Evolutionary conservation across 2,797 vertebrate genomes (phyloP).

Genomic region (Enteromius paludinosus): DNA sequence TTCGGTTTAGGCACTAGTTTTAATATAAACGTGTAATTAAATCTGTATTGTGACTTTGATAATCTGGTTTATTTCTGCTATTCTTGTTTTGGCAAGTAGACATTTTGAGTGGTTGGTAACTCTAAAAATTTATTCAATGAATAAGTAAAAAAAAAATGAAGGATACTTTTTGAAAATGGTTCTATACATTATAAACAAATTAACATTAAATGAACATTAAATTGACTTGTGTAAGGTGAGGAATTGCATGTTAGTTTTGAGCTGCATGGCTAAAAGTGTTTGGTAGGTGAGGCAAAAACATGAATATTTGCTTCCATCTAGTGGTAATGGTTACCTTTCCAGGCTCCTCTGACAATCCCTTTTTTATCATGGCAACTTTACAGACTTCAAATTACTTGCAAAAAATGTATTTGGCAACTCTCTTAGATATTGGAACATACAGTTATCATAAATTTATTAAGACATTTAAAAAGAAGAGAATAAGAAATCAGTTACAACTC

Average conservation of each 20-base stretch:
- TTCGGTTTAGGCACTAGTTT: background rate
- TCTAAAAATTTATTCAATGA: background rate
- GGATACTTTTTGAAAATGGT: background rate
- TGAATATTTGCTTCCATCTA: conserved; percentile 16
- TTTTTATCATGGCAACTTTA: background rate
- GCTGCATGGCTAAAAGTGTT: background rate
- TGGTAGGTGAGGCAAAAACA: background rate
- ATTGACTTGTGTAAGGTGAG: background rate
- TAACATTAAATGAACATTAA: background rate
- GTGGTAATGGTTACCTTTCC: background rate
- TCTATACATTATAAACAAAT: background rate
- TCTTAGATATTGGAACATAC: background rate
- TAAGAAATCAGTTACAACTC: background rate
- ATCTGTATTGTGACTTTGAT: background rate
- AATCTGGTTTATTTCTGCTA: background rate
- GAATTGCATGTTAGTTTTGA: background rate
- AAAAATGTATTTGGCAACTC: background rate
- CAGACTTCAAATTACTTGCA: background rate
- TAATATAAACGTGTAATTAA: background rate
- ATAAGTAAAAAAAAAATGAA: background rate
- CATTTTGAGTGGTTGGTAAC: background rate
- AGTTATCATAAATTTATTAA: background rate
- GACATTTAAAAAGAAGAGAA: background rate
- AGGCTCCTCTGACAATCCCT: background rate
- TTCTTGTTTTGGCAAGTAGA: background rate